These are phyloP conservation scores for Macrophya alboannulata DNA, from an alignment of 2,888 invertebrate species.

Conservation along the genomic window DNA sequence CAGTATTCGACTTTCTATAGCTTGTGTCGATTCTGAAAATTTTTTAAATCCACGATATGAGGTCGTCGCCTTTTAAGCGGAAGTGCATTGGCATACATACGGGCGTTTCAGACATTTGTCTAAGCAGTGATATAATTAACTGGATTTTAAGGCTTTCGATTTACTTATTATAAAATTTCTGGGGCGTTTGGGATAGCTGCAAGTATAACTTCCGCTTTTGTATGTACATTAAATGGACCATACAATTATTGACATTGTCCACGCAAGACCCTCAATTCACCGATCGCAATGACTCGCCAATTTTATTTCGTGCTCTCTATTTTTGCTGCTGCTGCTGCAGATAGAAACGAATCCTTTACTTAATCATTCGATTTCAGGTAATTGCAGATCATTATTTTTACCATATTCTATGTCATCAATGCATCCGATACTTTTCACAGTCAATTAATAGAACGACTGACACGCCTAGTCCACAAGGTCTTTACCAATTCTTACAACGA, in stretches of 20 bases:
- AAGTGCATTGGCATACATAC: background rate
- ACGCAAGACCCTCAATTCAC: slow-evolving; percentile 8
- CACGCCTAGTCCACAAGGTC: background rate
- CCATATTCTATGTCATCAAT: background rate
- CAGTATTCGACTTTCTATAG: slow-evolving; percentile 18
- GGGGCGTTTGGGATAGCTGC: background rate
- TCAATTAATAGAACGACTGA: background rate
- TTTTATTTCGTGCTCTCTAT: background rate
- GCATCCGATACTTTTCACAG: background rate
- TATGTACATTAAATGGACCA: background rate
- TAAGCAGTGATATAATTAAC: slow-evolving; percentile 38
- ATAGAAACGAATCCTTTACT: background rate
- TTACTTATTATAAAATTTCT: slow-evolving; percentile 1
- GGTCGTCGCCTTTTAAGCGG: slow-evolving; percentile 19
- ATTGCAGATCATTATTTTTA: background rate
- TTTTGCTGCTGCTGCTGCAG: background rate
- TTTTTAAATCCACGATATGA: background rate
- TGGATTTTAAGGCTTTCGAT: slow-evolving; percentile 39
- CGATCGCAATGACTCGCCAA: background rate
- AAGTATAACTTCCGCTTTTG: slow-evolving; percentile 26
- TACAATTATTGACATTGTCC: slow-evolving; percentile 3
- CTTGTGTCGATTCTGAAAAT: background rate
- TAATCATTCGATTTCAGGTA: background rate
- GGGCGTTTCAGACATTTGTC: slow-evolving; percentile 21
- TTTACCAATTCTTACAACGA: background rate